Conservation (phyloP, 2,797 vertebrate genomes). For the Pangasius larnaudii region DNA sequence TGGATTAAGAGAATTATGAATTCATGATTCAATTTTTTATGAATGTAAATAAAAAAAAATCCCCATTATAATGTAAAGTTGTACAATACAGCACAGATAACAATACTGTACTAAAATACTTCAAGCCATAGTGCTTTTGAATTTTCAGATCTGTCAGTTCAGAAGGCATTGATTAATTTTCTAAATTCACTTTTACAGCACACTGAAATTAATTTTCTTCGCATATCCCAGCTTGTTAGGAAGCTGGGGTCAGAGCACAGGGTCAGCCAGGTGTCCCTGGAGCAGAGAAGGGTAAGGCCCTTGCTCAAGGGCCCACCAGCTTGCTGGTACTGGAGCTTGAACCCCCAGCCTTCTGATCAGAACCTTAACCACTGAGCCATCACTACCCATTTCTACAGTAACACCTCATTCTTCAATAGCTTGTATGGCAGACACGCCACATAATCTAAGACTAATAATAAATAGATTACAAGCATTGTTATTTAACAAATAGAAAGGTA, state of each 20-base stretch:
- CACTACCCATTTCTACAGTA: neutral
- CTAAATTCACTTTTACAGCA: slow-evolving; percentile 6
- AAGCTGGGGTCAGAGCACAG: too few species aligned
- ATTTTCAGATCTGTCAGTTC: neutral
- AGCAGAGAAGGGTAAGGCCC: too few species aligned
- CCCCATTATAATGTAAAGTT: neutral
- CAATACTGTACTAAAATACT: neutral
- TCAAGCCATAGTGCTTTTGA: neutral
- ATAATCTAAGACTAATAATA: neutral
- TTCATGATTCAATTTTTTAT: neutral
- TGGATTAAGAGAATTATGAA: neutral
- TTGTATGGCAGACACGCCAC: neutral
- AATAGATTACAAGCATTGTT: too few species aligned
- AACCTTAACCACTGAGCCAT: neutral
- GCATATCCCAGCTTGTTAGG: too few species aligned
- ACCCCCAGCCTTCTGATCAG: neutral
- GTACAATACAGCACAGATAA: neutral
- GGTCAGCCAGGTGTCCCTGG: too few species aligned
- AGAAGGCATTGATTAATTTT: neutral
- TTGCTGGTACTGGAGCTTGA: neutral
- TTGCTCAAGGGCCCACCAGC: neutral
- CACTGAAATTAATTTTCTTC: neutral
- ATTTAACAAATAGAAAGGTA: too few species aligned
- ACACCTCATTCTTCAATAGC: neutral
- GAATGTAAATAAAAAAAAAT: neutral